phyloP scores from a whole-genome alignment of 1,140 invertebrate genomes.

The Ectropis grisescens region DNA sequence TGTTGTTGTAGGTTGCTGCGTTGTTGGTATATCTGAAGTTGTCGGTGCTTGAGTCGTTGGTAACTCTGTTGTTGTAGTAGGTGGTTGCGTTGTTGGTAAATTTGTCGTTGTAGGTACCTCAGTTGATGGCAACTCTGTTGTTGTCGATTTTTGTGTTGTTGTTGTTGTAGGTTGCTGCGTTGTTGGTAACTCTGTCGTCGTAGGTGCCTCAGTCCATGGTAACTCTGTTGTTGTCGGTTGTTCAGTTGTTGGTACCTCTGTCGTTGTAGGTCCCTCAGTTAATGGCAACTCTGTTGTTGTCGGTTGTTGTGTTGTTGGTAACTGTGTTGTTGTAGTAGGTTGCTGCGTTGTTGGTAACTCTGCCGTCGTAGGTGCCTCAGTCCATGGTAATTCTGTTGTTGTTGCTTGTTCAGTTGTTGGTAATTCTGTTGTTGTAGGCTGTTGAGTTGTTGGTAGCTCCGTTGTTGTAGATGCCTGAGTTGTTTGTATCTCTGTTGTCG shows the following conservation, averaged over 20 bases:
- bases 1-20: constrained; percentile 1
- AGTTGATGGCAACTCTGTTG: too few relatives aligned
- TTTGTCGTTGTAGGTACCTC: too few relatives aligned
- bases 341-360: too few relatives aligned
- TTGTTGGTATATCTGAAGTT: constrained; percentile 2
- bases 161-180: neutral
- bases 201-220: neutral
- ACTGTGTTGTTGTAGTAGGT: neutral
- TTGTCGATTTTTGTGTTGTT: too few relatives aligned
- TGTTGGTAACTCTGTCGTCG: neutral
- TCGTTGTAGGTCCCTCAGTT: neutral
- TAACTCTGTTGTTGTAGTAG: neutral
- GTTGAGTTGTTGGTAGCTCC: constrained; percentile 2
- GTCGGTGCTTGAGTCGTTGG: neutral
- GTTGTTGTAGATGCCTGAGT: neutral
- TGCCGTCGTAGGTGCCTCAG: too few relatives aligned
- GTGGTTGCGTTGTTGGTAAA: too few relatives aligned
- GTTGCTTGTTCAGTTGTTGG: too few relatives aligned
- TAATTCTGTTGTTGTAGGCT: constrained; percentile 1
- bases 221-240: neutral
- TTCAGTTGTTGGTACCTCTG: neutral
- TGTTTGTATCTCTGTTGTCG: too few relatives aligned
- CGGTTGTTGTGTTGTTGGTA: constrained; percentile 1
- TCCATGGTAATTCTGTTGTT: too few relatives aligned
- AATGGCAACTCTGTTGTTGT: constrained; percentile 1